Evolutionary conservation across 2,113 vertebrate species (phyloP).

Genomic region (Laticauda colubrina): DNA sequence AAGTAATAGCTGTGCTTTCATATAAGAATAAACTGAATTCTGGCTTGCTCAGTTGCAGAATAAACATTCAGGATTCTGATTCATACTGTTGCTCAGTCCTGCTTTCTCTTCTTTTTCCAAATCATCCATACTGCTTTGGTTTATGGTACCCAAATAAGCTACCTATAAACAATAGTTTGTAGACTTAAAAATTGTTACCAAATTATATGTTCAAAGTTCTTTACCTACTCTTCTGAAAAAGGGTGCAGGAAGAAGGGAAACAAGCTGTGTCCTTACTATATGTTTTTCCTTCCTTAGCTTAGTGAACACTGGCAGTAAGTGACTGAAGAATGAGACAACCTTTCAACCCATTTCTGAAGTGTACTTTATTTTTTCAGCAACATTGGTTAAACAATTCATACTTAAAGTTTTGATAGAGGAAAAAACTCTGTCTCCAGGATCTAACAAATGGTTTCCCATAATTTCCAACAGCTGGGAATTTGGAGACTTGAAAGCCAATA

Average conservation of each 20-base stretch:
- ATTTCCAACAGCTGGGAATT: background rate
- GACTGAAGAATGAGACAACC: constrained; percentile 7
- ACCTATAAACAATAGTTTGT: background rate
- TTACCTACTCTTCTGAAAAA: background rate
- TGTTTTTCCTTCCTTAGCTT: background rate
- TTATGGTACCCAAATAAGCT: background rate
- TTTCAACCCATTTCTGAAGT: constrained; percentile 3
- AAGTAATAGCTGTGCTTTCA: constrained; percentile 2
- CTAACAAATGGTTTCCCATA: background rate
- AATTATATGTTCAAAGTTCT: background rate
- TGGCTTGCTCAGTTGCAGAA: background rate
- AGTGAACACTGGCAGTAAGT: background rate
- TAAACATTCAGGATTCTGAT: background rate
- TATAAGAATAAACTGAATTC: background rate
- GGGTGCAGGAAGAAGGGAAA: background rate
- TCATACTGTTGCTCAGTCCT: background rate
- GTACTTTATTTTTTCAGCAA: background rate
- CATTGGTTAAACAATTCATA: background rate
- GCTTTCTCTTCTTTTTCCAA: background rate
- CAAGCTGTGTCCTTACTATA: background rate
- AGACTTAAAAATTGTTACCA: background rate
- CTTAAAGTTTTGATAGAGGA: fast-evolving
- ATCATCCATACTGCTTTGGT: background rate
- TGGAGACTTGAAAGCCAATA: background rate
- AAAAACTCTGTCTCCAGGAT: background rate